A percentile compares a stretch with the other conserved stretches of the same genome.
Evolutionary conservation across 2,888 invertebrate species (phyloP).

Genomic region (Drosophila nigritarsus): DNA sequence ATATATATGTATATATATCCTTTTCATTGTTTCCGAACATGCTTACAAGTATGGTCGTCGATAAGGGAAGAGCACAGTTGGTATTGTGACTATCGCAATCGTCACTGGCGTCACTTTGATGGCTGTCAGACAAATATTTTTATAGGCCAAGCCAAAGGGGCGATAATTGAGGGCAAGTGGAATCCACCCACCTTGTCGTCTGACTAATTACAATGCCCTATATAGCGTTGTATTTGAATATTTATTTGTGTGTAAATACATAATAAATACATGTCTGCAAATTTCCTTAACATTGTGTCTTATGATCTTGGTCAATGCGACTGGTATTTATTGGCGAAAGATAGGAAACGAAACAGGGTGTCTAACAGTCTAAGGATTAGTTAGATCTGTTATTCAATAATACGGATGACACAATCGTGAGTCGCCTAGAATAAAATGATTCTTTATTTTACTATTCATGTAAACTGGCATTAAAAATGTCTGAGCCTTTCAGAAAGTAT

Average conservation of each 20-base stretch:
- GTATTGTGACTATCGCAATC: constrained; percentile 22
- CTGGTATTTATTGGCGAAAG: neutral
- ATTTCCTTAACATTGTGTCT: neutral
- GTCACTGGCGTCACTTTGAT: constrained; percentile 40
- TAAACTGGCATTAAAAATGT: neutral
- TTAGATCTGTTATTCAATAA: neutral
- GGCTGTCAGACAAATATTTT: constrained; percentile 47
- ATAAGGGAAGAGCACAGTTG: constrained; percentile 3
- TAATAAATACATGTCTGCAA: constrained; percentile 36
- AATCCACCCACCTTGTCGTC: constrained; percentile 13
- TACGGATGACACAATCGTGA: neutral
- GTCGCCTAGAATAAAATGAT: neutral
- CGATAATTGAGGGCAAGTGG: constrained; percentile 1
- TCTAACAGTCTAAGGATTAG: neutral
- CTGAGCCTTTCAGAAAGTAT: neutral
- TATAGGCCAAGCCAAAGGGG: constrained; percentile 15
- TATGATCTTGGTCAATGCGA: neutral
- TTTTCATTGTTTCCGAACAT: constrained; percentile 31
- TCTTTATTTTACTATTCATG: neutral
- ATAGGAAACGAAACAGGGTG: neutral
- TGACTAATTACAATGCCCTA: constrained; percentile 15
- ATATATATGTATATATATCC: neutral
- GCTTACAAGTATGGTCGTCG: constrained; percentile 37
- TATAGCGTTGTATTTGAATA: constrained; percentile 11
- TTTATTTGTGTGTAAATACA: constrained; percentile 37